Conservation (phyloP, 2,113 vertebrate genomes). For the Apteryx owenii region DNA sequence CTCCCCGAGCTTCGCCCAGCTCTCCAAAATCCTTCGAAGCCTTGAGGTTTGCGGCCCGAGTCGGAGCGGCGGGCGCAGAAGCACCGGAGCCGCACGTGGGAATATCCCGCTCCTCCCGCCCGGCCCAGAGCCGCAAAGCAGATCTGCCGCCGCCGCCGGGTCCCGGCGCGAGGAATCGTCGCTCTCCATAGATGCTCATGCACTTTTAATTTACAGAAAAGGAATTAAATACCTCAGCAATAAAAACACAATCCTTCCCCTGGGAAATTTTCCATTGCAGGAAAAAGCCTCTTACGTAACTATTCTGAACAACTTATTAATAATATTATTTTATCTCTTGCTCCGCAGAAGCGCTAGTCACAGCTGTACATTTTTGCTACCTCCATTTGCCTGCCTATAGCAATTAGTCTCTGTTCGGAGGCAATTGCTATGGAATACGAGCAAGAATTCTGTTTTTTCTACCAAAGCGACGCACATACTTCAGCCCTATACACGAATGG, state of each 20-base stretch:
- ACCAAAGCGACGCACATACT: rapidly evolving
- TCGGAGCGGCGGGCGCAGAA: neutral
- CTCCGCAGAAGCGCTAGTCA: neutral
- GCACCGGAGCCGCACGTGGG: neutral
- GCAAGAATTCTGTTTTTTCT: neutral
- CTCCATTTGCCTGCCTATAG: neutral
- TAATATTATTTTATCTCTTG: neutral
- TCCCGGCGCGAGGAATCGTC: neutral
- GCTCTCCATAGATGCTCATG: neutral
- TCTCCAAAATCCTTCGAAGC: too few species aligned
- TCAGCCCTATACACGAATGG: neutral
- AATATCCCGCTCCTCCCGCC: neutral
- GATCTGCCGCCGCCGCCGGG: too few species aligned
- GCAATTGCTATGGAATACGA: neutral
- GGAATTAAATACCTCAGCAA: neutral
- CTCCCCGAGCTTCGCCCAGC: neutral
- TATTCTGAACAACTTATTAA: neutral
- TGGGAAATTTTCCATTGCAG: neutral
- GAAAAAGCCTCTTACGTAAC: neutral
- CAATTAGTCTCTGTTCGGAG: neutral
- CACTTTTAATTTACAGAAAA: neutral
- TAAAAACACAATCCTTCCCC: neutral
- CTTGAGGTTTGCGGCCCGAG: too few species aligned
- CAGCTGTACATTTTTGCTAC: neutral
- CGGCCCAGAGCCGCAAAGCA: too few species aligned